phyloP scores from a whole-genome alignment of 2,888 invertebrate genomes.

The Acrobasis repandana region DNA sequence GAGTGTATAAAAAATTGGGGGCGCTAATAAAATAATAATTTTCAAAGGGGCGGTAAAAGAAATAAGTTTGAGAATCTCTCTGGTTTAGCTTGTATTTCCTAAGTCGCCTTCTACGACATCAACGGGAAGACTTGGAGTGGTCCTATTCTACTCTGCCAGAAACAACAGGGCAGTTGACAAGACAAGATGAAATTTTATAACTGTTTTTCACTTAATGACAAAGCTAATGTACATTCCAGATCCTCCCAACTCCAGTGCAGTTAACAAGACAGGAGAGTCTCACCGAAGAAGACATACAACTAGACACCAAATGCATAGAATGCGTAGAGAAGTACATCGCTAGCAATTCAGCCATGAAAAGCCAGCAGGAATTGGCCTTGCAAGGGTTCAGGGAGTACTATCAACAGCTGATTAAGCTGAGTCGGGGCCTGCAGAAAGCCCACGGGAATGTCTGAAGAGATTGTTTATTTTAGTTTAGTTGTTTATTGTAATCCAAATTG shows the following conservation, averaged over 20 bases:
- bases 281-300: constrained; percentile 77
- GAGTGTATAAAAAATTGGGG: too few species aligned
- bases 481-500: constrained; percentile 3
- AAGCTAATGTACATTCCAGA: constrained; percentile 43
- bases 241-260: constrained; percentile 66
- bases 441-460: constrained; percentile 80
- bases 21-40: too few species aligned
- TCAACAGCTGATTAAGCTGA: constrained; percentile 82
- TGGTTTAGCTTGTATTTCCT: too few species aligned
- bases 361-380: constrained; percentile 87
- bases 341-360: constrained; percentile 85
- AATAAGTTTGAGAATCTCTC: too few species aligned
- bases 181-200: too few species aligned
- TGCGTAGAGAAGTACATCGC: constrained; percentile 85
- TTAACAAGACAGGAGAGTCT: constrained; percentile 72
- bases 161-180: too few species aligned
- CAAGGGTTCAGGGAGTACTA: constrained; percentile 87
- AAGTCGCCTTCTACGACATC: too few species aligned
- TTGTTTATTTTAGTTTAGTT: constrained; percentile 45
- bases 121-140: too few species aligned
- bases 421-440: constrained; percentile 85
- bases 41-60: too few species aligned
- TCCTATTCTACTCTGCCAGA: too few species aligned
- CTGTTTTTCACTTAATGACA: too few species aligned
- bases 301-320: constrained; percentile 81